phyloP scores from a whole-genome alignment of 2,797 vertebrate genomes.

The Anguilla anguilla region DNA sequence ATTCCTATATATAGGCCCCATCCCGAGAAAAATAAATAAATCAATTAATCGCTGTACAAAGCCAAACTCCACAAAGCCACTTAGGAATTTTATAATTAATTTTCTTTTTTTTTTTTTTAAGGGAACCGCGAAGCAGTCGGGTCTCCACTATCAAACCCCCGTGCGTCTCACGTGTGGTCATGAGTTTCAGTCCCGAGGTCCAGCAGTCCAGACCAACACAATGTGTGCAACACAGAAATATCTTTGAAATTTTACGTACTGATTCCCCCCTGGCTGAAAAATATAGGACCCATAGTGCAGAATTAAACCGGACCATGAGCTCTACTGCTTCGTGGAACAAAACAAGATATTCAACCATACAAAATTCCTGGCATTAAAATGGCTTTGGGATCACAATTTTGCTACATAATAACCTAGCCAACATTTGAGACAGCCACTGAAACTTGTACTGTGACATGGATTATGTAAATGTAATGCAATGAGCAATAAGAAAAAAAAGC shows the following conservation, averaged over 20 bases:
- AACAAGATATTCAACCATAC: background rate
- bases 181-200: background rate
- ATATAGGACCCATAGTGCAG: background rate
- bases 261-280: background rate
- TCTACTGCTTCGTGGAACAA: background rate
- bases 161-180: background rate
- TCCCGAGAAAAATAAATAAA: conserved; percentile 20
- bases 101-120: background rate
- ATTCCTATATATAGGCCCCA: conserved; percentile 8
- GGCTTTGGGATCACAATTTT: background rate
- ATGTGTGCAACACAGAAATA: background rate
- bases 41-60: conserved; percentile 11
- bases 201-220: background rate
- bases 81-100: background rate
- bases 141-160: background rate
- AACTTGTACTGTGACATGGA: background rate
- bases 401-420: background rate
- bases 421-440: background rate
- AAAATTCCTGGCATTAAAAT: background rate
- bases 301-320: background rate
- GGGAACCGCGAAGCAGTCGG: background rate
- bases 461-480: background rate
- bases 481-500: background rate
- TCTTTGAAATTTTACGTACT: background rate
- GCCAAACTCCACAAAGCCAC: background rate